Evolutionary conservation across 2,888 invertebrate genomes (phyloP).

Genomic region (Apamea monoglypha): DNA sequence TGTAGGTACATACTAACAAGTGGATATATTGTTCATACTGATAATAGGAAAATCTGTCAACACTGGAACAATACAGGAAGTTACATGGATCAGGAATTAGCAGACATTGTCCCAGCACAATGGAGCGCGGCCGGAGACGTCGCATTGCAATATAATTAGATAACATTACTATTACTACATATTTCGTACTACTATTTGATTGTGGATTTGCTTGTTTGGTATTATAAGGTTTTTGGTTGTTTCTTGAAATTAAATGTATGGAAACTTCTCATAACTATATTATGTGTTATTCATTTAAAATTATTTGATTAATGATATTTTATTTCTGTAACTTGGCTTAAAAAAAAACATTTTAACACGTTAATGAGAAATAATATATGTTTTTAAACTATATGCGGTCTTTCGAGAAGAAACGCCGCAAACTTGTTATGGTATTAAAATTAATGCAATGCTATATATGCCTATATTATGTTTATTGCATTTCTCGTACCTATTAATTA

Average conservation of each 20-base stretch:
- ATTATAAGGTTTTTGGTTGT: not conserved
- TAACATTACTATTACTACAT: slow-evolving; percentile 74
- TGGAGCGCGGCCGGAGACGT: slow-evolving; percentile 68
- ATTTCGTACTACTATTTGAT: slow-evolving; percentile 36
- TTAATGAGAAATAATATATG: too few relatives aligned
- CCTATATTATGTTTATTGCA: too few relatives aligned
- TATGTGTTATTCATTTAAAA: not conserved
- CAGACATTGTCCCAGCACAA: slow-evolving; percentile 87
- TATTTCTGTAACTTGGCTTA: too few relatives aligned
- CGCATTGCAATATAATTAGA: slow-evolving; percentile 83
- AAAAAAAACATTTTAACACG: too few relatives aligned
- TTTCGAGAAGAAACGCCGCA: too few relatives aligned
- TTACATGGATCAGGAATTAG: slow-evolving; percentile 89
- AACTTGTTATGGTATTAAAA: too few relatives aligned
- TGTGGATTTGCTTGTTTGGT: not conserved
- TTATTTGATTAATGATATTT: too few relatives aligned
- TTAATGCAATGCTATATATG: too few relatives aligned
- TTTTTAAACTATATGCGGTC: too few relatives aligned
- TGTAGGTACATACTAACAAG: slow-evolving; percentile 69
- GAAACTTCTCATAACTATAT: not conserved
- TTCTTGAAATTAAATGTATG: not conserved
- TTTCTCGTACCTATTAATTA: too few relatives aligned
- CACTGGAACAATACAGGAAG: slow-evolving; percentile 88
- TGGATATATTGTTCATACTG: slow-evolving; percentile 81
- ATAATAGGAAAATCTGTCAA: slow-evolving; percentile 90